Evolutionary conservation across 2,797 vertebrate genomes (phyloP), one percentile per base, ranked within the genome.

Genomic region (Falco biarmicus): DNA sequence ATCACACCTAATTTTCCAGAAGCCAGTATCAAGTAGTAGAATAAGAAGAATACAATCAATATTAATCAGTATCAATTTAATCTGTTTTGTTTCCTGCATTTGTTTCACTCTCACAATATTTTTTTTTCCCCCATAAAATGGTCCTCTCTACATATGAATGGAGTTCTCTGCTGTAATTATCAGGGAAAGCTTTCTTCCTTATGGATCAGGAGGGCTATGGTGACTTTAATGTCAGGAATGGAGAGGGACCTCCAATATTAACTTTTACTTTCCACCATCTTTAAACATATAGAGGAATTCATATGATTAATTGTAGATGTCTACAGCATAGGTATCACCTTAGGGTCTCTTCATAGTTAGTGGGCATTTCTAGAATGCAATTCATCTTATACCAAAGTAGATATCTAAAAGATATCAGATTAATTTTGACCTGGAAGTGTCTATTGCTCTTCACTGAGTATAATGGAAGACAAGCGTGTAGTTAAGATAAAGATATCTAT

Each of bases 41-140:
- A 68, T 4, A 37, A 37, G 12, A 60, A 61, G 15, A 77, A 50
- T 2, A 79, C 2, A 66, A 63, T 26, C 28, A 37, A 78, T 39
- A 68, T 29, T 2, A 75, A 11, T 25, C 9, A 25, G 4, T 48
- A 39, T 4, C 15, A 65, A 15, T 59, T 69, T 25, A 51, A 5
- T 59, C 31, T 70, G 17, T 3, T 93, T 69, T 48, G 8, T 82
- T 84, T 76, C 7, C 65, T 87, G 13, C 3, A 10, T 54, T 71
- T 71, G 4, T 84, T 93, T 65, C 5, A 28, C 9, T 54, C 15
- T 39, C 13, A 13, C 3, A 77, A 14, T 41, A 11, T 19, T 7
- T 6, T 37, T 59, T 19, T 17, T 17, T 1, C 5, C 2, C 4
- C 1, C 5, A 16, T 16, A 53, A 69, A 69, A 26, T 15, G 1